Evolutionary conservation across 2,113 vertebrate genomes (phyloP), one percentile per base, ranked within the genome.

Genomic region (Phylloscopus trochilus): DNA sequence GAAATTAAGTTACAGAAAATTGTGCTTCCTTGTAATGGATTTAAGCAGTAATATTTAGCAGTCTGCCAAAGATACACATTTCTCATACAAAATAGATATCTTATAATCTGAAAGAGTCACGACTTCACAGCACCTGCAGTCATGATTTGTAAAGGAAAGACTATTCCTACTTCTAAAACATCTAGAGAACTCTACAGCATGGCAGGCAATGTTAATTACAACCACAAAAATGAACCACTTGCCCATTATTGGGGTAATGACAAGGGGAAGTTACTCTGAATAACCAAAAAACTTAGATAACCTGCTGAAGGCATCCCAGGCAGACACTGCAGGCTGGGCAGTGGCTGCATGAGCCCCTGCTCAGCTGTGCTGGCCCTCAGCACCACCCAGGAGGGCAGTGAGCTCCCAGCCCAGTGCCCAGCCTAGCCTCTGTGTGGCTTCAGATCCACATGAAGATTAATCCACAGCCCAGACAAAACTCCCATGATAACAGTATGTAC

Each of bases 1-100:
- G 96, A 97, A 98, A 98, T 98, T 98, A 98, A 98, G 96, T 98
- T 98, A 97, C 83, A 90, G 96, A 98, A 98, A 97, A 97, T 94
- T 97, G 77, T 97, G 93, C 97, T 97, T 97, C 95, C 92, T 96
- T 95, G 90, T 98, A 98, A 98, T 97, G 97, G 97, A 96, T 97
- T 97, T 93, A 94, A 97, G 96, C 94, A 97, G 90, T 87, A 97
- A 97, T 97, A 97, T 95, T 97, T 97, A 97, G 93, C 84, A 97
- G 82, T 80, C 92, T 97, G 94, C 96, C 97, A 97, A 96, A 98
- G 92, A 96, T 77, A 73, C 91, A 81, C 77, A 97, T 97, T 97
- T 97, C 93, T 97, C 92, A 97, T 94, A 89, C 67, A 97, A 96
- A 97, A 96, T 49, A 97, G 83, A 70, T 92, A 89, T 83, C 96